phyloP scores from a whole-genome alignment of 2,797 vertebrate genomes.

The Mycteria americana region DNA sequence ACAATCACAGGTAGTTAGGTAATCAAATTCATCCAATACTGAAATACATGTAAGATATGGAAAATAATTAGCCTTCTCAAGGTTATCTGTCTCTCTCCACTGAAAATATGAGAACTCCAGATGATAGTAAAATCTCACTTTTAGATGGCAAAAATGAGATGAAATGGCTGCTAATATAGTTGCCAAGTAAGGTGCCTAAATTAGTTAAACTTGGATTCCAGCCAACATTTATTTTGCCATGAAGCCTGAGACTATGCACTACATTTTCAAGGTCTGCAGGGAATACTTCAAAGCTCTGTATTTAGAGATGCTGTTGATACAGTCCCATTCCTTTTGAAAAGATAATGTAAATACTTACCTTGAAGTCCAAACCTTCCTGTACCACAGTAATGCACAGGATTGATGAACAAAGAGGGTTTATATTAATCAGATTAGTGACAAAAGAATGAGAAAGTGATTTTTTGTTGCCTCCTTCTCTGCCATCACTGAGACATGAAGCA shows the following conservation, averaged over 20 bases:
- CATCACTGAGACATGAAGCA: neutral
- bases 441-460: neutral
- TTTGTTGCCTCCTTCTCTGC: neutral
- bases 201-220: neutral
- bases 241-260: neutral
- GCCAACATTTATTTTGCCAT: neutral
- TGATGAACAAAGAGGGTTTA: neutral
- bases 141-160: neutral
- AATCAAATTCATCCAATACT: neutral
- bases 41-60: neutral
- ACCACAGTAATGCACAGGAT: neutral
- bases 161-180: neutral
- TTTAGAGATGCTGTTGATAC: neutral
- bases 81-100: neutral
- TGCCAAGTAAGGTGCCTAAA: neutral
- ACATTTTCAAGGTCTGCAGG: neutral
- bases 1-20: neutral
- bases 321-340: neutral
- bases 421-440: neutral
- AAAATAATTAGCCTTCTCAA: neutral
- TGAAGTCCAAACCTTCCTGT: neutral
- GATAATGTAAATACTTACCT: neutral
- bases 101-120: neutral
- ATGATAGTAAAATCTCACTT: neutral
- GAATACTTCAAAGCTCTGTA: neutral